A percentile compares a stretch with the other conserved stretches of the same genome.
phyloP scores from a whole-genome alignment of 2,113 vertebrate genomes.

The Rhea americana region DNA sequence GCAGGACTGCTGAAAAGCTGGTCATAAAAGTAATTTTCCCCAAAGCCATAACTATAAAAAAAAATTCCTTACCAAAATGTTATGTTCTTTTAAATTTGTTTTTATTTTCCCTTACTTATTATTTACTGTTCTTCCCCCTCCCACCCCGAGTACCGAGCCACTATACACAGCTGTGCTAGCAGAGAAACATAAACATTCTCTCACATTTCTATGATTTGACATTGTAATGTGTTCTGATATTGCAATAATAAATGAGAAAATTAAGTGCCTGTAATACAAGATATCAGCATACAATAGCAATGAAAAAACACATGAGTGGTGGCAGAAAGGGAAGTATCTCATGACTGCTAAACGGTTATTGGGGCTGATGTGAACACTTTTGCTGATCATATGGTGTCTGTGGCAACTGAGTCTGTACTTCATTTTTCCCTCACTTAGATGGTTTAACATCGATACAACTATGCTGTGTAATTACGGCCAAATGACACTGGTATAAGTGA shows the following conservation, averaged over 20 bases:
- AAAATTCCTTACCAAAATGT: constrained; percentile 30
- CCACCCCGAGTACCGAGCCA: not conserved
- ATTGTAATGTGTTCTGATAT: not conserved
- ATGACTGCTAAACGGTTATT: not conserved
- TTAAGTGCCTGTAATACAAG: not conserved
- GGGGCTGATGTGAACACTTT: not conserved
- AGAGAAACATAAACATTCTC: constrained; percentile 2
- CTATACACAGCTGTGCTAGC: not conserved
- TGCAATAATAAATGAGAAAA: constrained; percentile 33
- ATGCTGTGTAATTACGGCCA: not conserved
- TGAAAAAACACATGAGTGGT: not conserved
- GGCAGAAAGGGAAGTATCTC: not conserved
- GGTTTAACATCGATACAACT: not conserved
- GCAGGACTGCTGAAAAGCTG: constrained; percentile 25
- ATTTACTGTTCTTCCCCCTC: constrained; percentile 7
- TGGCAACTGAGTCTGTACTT: not conserved
- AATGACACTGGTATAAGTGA: not conserved
- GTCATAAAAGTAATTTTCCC: constrained; percentile 42
- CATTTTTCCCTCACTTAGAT: not conserved
- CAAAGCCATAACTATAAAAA: constrained; percentile 43
- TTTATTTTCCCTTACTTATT: constrained; percentile 44
- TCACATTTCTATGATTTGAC: not conserved
- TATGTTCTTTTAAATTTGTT: constrained; percentile 36
- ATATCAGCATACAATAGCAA: not conserved
- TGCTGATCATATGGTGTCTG: not conserved